Conservation (phyloP, 2,113 vertebrate genomes). For the Elgaria multicarinata region DNA sequence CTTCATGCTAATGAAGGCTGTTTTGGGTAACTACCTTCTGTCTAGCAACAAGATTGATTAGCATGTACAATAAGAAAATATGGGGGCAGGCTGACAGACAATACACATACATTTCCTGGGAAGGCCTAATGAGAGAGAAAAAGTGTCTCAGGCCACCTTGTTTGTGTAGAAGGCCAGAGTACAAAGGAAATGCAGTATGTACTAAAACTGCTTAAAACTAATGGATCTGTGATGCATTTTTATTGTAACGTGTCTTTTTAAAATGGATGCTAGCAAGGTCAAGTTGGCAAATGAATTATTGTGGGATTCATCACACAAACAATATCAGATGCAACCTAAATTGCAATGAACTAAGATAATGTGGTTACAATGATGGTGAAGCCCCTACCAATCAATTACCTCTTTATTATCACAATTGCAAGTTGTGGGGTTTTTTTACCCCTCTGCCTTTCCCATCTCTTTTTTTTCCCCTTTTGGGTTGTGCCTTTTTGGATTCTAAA, state of each 20-base stretch:
- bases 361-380: neutral
- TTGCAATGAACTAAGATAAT: neutral
- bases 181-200: neutral
- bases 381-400: neutral
- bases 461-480: no score
- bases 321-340: neutral
- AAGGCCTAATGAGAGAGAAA: neutral
- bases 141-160: neutral
- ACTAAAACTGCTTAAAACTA: neutral
- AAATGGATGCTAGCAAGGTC: no score
- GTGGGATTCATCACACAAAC: no score
- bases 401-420: neutral
- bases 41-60: neutral
- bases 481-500: no score
- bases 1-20: neutral
- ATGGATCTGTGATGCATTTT: neutral
- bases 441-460: no score
- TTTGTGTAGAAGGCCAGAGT: neutral
- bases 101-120: neutral
- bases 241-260: no score
- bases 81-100: neutral
- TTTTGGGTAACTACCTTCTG: neutral
- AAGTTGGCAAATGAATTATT: neutral
- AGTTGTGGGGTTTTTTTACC: neutral
- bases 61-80: neutral